phyloP scores from a whole-genome alignment of 1,140 invertebrate genomes.

The Drosophila suzukii region DNA sequence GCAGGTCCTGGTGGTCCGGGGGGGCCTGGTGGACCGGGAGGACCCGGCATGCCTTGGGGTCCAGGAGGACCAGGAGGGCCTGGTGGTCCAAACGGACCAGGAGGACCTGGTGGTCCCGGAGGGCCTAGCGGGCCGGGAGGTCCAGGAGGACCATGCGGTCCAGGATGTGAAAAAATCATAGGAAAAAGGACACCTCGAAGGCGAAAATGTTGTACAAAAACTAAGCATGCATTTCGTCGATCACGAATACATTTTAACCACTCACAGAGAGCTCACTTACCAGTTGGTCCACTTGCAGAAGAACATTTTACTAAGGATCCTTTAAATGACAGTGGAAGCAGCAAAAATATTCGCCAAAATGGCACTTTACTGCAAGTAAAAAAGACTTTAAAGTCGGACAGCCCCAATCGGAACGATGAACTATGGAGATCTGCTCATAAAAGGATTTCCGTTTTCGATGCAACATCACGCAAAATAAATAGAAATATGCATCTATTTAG shows the following conservation, averaged over 20 bases:
- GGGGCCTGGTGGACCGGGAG: not conserved
- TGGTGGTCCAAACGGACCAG: not conserved
- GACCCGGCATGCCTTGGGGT: constrained; percentile 3
- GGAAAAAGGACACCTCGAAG: not conserved
- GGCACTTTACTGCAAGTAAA: not conserved
- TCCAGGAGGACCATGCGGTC: not conserved
- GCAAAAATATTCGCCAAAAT: not conserved
- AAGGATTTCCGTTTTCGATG: not conserved
- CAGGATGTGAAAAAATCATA: not conserved
- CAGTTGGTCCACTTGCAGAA: not conserved
- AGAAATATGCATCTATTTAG: not conserved
- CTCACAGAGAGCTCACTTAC: not conserved
- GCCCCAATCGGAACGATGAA: no score
- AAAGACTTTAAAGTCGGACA: not conserved
- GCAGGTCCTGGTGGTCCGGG: not conserved
- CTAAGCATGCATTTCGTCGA: not conserved
- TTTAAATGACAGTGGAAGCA: not conserved
- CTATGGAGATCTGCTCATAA: not conserved
- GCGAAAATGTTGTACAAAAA: not conserved
- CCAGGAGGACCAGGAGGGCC: constrained; percentile 1
- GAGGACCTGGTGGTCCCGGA: not conserved
- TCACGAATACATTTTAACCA: not conserved
- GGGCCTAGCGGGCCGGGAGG: not conserved
- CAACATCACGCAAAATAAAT: not conserved
- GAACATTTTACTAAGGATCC: not conserved